Conservation (phyloP, 2,113 vertebrate species). For the Gopherus flavomarginatus region DNA sequence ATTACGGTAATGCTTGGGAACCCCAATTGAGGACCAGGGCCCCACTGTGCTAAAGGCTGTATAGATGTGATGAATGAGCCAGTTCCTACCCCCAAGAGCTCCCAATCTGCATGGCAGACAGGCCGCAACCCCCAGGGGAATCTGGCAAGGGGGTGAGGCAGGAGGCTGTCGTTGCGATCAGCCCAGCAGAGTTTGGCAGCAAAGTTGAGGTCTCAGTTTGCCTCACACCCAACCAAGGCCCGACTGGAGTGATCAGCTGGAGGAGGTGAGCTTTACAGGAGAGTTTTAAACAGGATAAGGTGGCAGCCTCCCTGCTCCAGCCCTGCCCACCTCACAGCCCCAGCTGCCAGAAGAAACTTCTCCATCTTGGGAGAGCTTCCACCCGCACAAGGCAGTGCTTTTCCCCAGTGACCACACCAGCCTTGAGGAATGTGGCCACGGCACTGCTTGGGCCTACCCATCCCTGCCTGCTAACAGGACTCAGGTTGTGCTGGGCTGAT, state of each 20-base stretch:
- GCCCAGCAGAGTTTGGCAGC: not conserved
- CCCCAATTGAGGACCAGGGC: not conserved
- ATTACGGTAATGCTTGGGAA: not conserved
- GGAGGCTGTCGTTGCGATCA: not conserved
- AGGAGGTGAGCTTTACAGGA: not conserved
- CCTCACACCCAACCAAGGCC: not conserved
- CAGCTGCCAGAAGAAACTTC: not conserved
- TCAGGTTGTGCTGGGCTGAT: not conserved
- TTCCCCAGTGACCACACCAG: too few relatives aligned
- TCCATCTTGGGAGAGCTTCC: not conserved
- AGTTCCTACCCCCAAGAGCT: not conserved
- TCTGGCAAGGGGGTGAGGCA: not conserved
- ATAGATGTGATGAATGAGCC: not conserved
- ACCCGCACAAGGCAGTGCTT: too few relatives aligned
- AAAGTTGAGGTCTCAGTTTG: not conserved
- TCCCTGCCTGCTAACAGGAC: not conserved
- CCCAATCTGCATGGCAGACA: not conserved
- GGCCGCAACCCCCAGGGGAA: not conserved
- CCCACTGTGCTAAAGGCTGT: not conserved
- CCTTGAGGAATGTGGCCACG: not conserved
- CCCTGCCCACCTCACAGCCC: not conserved
- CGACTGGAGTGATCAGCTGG: not conserved
- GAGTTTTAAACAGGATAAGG: not conserved
- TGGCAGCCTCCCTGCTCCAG: not conserved
- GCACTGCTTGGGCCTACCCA: not conserved